These are phyloP conservation scores for Drosophila siamana DNA, from an alignment of 2,888 invertebrate genomes.

Conservation along the genomic window DNA sequence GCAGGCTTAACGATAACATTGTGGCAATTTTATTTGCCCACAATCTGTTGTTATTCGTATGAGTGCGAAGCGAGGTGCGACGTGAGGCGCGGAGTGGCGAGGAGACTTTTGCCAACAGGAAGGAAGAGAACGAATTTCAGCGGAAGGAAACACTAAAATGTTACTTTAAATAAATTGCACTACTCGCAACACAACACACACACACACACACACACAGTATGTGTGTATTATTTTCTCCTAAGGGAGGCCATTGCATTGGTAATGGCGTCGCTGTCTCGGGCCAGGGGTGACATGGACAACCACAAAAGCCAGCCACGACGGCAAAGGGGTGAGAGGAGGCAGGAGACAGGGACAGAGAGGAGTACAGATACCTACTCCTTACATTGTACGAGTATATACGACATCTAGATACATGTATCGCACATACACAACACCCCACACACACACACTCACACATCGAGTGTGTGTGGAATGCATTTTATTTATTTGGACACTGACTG, in stretches of 20 bases:
- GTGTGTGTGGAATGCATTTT: conserved; percentile 52
- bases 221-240: conserved; percentile 61
- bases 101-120: conserved; percentile 71
- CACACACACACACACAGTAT: neutral
- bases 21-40: conserved; percentile 76
- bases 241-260: conserved; percentile 62
- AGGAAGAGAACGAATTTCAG: conserved; percentile 83
- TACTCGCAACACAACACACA: conserved; percentile 43
- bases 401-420: conserved; percentile 43
- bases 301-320: conserved; percentile 52
- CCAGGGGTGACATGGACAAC: conserved; percentile 75
- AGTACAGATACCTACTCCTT: neutral
- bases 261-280: conserved; percentile 39
- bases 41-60: conserved; percentile 66
- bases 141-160: conserved; percentile 84
- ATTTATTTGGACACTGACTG: conserved; percentile 74
- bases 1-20: conserved; percentile 74
- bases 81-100: conserved; percentile 12
- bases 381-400: neutral
- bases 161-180: conserved; percentile 81
- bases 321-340: too few species aligned
- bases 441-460: conserved; percentile 11
- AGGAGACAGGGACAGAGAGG: conserved; percentile 20
- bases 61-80: too few species aligned
- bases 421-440: conserved; percentile 15